phyloP scores from a whole-genome alignment of 2,113 vertebrate genomes.

The Seriola rivoliana region DNA sequence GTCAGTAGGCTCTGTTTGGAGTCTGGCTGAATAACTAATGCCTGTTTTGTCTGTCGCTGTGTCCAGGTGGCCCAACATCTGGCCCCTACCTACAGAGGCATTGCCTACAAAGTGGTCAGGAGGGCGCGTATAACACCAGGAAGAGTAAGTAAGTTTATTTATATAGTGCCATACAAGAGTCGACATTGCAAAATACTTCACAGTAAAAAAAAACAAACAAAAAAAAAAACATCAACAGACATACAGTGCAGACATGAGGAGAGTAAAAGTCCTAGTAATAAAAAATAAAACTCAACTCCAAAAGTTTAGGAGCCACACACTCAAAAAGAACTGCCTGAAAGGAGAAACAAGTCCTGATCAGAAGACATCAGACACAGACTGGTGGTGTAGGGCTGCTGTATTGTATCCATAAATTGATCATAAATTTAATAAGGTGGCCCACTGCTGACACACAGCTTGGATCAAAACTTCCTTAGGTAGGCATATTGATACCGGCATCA shows the following conservation, averaged over 20 bases:
- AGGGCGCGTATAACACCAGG: conserved; percentile 78
- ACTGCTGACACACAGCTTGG: not conserved
- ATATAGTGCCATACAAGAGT: not conserved
- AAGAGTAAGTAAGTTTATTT: conserved; percentile 7
- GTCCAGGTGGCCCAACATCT: conserved; percentile 92
- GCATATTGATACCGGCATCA: not conserved
- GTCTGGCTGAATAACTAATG: conserved; percentile 76
- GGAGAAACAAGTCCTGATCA: not conserved
- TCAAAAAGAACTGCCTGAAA: not conserved
- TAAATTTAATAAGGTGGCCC: too few relatives aligned
- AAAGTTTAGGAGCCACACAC: not conserved
- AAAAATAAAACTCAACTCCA: not conserved
- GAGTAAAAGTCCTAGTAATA: not conserved
- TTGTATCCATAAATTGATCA: not conserved
- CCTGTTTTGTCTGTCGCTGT: conserved; percentile 64
- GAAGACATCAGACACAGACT: not conserved
- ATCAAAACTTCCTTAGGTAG: not conserved
- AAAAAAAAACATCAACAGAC: not conserved
- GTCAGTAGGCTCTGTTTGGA: conserved; percentile 79
- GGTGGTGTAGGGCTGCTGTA: not conserved
- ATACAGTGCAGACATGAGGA: not conserved
- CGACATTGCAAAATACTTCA: not conserved
- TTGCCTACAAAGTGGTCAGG: conserved; percentile 87
- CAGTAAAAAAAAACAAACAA: not conserved
- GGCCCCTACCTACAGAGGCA: conserved; percentile 84